Evolutionary conservation across 2,888 invertebrate genomes (phyloP), one percentile per base, ranked within the genome.

Genomic region (Onthophagus sagittarius): DNA sequence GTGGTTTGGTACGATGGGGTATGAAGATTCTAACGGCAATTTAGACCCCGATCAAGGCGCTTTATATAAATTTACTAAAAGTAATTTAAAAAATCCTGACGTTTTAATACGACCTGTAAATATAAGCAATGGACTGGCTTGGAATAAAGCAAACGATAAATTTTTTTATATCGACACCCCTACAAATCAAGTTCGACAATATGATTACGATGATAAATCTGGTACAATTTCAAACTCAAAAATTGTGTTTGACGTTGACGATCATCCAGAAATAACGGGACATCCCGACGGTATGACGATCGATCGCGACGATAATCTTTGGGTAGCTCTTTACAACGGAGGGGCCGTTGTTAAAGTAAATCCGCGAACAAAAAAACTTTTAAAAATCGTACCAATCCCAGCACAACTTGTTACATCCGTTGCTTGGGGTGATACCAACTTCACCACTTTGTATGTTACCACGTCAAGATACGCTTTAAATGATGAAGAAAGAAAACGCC

Each of bases 91-190:
- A 14, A 77, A 81, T 71, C 85, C 84, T 0, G 72, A 76, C 70
- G 75, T 80, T 2, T 78, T 81, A 32, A 79, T 83, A 14, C 77
- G 83, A 1, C 85, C 86, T 5, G 90, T 92, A 15, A 87, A 89
- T 9, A 88, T 93, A n/a, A 94, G 94, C 65, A 95, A 95, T 80
- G 95, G 95, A 0, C 83, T 95, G 5, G 90, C 91, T 0, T 95
- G 94, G 94, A 92, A 90, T 14, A 81, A 85, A 0, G 91, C 92
- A 79, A 90, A 90, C 80, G 88, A 89, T 75, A 89, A 88, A 78
- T 90, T 95, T 88, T 95, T 92, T 84, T 95, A 92, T 83, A 93
- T 94, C 53, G 95, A 95, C 84, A 90, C 93, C 0, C 88, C 89
- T 0, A 91, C 92, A 0, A 83, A 86, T 39, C 88, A 90, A 78